Evolutionary conservation across 1,140 invertebrate species (phyloP), one percentile per base, ranked within the genome.

Genomic region (Zaprionus ghesquierei): DNA sequence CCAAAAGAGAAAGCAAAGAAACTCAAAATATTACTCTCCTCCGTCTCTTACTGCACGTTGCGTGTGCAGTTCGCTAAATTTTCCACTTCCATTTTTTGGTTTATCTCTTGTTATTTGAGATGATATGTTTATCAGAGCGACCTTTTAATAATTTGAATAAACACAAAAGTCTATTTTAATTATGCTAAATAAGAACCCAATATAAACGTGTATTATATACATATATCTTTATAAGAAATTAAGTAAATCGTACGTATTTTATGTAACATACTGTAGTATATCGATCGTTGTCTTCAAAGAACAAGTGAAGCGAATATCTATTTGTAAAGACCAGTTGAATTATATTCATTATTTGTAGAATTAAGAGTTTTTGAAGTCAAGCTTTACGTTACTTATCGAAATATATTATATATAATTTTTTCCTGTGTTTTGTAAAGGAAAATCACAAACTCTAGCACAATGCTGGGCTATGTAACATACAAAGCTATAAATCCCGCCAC

Each of bases 381-480:
- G 27, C 44, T 49, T 74, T 63, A 46, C 25, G 22, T 70, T 63
- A 12, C 13, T 12, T 12, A 46, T 20, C n/a, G 18, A 46, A n/a
- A n/a, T n/a, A n/a, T n/a, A n/a, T n/a, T n/a, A n/a, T n/a, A n/a
- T 20, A 64, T 64, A 70, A 51, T 46, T 64, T 44, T 65, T 33
- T 65, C 56, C 69, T 69, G 54, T 72, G 73, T 66, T 65, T 86
- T 86, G 79, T 82, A 6, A 65, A 79, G 87, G 82, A 65, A 81
- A 79, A 58, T 62, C 62, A 73, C 9, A 29, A 29, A 38, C 2
- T 62, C 35, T 68, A 54, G 44, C 53, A 31, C 64, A 74, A 13
- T 56, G 66, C 23, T 69, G 64, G 27, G 13, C 25, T 59, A 51
- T 66, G 49, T 75, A 63, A 27, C 54, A 29, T 51, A 61, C 51